Evolutionary conservation across 2,113 vertebrate species (phyloP), one percentile per base, ranked within the genome.

Genomic region (Entosphenus tridentatus): DNA sequence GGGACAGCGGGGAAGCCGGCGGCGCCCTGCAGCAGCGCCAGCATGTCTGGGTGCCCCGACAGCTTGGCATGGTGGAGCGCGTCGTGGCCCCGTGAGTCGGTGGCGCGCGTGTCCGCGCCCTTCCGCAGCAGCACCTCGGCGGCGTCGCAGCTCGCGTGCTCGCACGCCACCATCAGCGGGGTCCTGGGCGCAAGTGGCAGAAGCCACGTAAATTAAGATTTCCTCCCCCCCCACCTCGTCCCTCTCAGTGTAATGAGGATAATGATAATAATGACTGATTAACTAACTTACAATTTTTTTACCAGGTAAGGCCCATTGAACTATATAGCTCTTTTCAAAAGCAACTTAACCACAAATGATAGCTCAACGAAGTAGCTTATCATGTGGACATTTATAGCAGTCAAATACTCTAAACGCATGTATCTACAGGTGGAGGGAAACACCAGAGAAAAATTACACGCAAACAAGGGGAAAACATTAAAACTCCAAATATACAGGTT

Each of bases 131-230:
- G 69, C 68, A 96, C 83, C 57, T 97, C 88, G 55, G 96, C 90
- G 0, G 89, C 86, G 2, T 92, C 93, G 77, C 75, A 88, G 78
- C 89, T 96, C 67, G 84, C 82, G 1, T 83, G 88, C 72, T 96
- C 91, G 8, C 90, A 98, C 58, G 90, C 93, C 12, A 96, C 69
- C 80, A 97, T 95, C 14, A 98, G 74, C 12, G 89, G 82, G 0
- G 88, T 97, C 80, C 93, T 98, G 77, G n/a, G 10, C 16, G 56
- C 12, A 17, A 70, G 69, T 70, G 55, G 57, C 67, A 68, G 57
- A 56, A 56, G 12, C 57, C 21, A 14, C 17, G 10, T 18, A 14
- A 57, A 58, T n/a, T 2, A 39, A 39, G 39, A 39, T 39, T 39
- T 39, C 39, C 39, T 5, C 39, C 39, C 39, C 39, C 1, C 14